Evolutionary conservation across 1,140 invertebrate species (phyloP).

Genomic region (Papilio helenus): DNA sequence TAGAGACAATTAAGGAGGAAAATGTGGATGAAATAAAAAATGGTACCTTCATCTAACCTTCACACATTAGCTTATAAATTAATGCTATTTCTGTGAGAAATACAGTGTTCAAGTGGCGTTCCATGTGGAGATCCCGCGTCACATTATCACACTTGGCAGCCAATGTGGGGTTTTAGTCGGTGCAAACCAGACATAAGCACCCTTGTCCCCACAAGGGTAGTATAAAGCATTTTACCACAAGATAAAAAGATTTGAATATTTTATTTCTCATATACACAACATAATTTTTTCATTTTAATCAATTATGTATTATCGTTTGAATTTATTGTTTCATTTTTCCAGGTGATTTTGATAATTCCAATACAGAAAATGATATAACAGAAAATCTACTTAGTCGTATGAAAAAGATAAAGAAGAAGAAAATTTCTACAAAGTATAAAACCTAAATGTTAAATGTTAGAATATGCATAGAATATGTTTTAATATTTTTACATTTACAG

Average conservation of each 20-base stretch:
- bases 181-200: too few species aligned
- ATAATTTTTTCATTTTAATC: not conserved
- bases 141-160: too few species aligned
- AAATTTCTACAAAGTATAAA: not conserved
- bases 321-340: not conserved
- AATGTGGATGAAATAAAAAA: not conserved
- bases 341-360: not conserved
- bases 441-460: not conserved
- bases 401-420: not conserved
- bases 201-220: too few species aligned
- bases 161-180: too few species aligned
- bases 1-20: constrained; percentile 42
- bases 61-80: too few species aligned
- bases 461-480: not conserved
- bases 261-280: not conserved
- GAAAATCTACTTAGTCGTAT: not conserved
- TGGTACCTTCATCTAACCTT: not conserved
- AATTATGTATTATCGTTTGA: not conserved
- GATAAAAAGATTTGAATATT: too few species aligned
- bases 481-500: constrained; percentile 16
- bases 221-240: too few species aligned
- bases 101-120: too few species aligned
- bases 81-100: too few species aligned
- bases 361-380: not conserved
- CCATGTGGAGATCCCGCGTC: too few species aligned